Percentiles rank a stretch among this genome's conserved stretches.
Evolutionary conservation across 2,888 invertebrate species (phyloP).

Genomic region (Mermis nigrescens): DNA sequence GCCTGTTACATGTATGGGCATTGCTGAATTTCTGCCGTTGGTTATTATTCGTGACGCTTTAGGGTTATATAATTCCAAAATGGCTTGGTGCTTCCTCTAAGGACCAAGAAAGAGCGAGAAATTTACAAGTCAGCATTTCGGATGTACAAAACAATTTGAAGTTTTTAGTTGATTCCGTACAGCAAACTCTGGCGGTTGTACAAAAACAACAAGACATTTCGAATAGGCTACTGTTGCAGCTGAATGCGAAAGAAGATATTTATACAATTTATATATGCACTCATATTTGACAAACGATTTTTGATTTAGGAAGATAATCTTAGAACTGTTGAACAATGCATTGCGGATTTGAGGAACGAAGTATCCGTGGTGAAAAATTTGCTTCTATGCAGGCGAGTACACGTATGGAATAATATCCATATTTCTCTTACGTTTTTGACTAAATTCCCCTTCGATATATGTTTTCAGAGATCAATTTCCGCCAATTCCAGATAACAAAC

Average conservation of each 20-base stretch:
- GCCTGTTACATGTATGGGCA: too few species aligned
- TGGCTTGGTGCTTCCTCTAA: slow-evolving; percentile 27
- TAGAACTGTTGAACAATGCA: not conserved
- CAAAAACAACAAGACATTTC: slow-evolving; percentile 5
- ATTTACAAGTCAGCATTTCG: slow-evolving; percentile 18
- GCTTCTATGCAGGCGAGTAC: not conserved
- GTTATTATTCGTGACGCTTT: not conserved
- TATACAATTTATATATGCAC: not conserved
- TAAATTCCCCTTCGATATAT: not conserved
- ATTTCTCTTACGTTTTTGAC: not conserved
- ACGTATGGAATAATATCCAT: not conserved
- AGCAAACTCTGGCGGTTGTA: slow-evolving; percentile 16
- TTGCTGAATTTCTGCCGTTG: too few species aligned
- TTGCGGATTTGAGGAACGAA: slow-evolving; percentile 7
- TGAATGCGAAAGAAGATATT: not conserved
- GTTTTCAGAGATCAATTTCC: not conserved
- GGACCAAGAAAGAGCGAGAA: slow-evolving; percentile 20
- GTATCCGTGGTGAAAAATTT: not conserved
- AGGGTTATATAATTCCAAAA: slow-evolving; percentile 22
- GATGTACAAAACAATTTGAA: slow-evolving; percentile 30
- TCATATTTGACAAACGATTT: not conserved
- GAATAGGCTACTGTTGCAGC: not conserved
- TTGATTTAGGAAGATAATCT: not conserved
- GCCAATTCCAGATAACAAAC: not conserved
- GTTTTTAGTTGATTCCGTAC: slow-evolving; percentile 28